Evolutionary conservation across 2,113 vertebrate species (phyloP).

Genomic region (Elgaria multicarinata): DNA sequence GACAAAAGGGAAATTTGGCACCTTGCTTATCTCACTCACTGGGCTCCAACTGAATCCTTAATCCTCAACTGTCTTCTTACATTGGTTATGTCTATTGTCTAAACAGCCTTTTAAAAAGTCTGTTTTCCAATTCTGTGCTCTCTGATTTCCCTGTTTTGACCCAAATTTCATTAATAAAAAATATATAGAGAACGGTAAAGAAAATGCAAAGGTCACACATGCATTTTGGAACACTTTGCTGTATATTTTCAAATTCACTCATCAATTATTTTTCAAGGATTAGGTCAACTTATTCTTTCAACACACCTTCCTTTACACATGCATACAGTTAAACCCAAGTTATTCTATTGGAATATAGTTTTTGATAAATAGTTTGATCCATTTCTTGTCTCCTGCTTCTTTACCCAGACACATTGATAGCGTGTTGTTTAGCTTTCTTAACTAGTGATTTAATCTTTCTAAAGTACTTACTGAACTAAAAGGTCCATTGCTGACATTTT

Average conservation of each 20-base stretch:
- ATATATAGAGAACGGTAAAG: neutral
- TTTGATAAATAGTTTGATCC: conserved; percentile 4
- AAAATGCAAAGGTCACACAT: neutral
- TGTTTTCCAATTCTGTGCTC: neutral
- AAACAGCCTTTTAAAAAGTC: neutral
- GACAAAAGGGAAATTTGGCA: neutral
- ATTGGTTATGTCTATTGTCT: neutral
- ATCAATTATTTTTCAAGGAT: neutral
- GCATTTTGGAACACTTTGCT: neutral
- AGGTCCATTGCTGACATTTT: conserved; percentile 43
- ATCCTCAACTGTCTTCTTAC: neutral
- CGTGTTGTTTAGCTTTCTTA: conserved; percentile 36
- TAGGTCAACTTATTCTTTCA: neutral
- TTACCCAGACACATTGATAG: conserved; percentile 9
- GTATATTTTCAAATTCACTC: neutral
- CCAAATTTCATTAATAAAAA: conserved; percentile 18
- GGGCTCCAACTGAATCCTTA: neutral
- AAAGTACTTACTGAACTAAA: conserved; percentile 43
- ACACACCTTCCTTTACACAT: neutral
- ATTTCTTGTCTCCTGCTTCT: neutral
- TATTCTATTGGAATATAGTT: conserved; percentile 13
- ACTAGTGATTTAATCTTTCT: conserved; percentile 13
- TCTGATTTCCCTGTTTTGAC: neutral
- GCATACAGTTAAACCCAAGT: neutral
- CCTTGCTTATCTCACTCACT: neutral